Percentiles rank a stretch among this genome's conserved stretches.
phyloP scores from a whole-genome alignment of 1,140 invertebrate genomes.

The Lysiphlebus fabarum region DNA sequence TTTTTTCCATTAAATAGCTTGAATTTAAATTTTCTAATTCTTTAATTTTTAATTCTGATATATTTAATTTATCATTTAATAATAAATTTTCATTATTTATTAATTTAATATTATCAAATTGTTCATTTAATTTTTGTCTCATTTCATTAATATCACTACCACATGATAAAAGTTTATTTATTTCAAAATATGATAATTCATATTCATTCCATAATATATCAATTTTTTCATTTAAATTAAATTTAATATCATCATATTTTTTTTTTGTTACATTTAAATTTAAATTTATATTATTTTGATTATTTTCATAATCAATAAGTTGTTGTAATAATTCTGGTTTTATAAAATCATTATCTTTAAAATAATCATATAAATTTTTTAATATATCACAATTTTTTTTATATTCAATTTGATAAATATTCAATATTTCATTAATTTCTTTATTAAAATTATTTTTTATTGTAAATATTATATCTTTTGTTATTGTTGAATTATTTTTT shows the following conservation, averaged over 20 bases:
- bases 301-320: slow-evolving; percentile 22
- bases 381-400: slow-evolving; percentile 21
- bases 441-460: slow-evolving; percentile 26
- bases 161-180: slow-evolving; percentile 18
- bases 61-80: slow-evolving; percentile 31
- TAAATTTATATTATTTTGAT: slow-evolving; percentile 18
- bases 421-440: slow-evolving; percentile 23
- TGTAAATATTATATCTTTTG: slow-evolving; percentile 22
- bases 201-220: slow-evolving; percentile 24
- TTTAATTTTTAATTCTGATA: slow-evolving; percentile 26
- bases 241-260: slow-evolving; percentile 11
- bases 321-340: slow-evolving; percentile 18
- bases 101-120: slow-evolving; percentile 27
- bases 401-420: slow-evolving; percentile 28
- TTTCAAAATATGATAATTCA: slow-evolving; percentile 16
- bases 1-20: slow-evolving; percentile 17
- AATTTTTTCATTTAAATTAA: slow-evolving; percentile 19
- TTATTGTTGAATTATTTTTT: slow-evolving; percentile 17
- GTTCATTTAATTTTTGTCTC: slow-evolving; percentile 19
- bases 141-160: slow-evolving; percentile 21
- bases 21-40: slow-evolving; percentile 28
- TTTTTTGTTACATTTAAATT: slow-evolving; percentile 23
- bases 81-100: slow-evolving; percentile 24
- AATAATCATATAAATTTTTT: slow-evolving; percentile 21
- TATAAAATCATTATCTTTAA: neutral